phyloP scores from a whole-genome alignment of 1,140 invertebrate species.

The Drosophila kikkawai region DNA sequence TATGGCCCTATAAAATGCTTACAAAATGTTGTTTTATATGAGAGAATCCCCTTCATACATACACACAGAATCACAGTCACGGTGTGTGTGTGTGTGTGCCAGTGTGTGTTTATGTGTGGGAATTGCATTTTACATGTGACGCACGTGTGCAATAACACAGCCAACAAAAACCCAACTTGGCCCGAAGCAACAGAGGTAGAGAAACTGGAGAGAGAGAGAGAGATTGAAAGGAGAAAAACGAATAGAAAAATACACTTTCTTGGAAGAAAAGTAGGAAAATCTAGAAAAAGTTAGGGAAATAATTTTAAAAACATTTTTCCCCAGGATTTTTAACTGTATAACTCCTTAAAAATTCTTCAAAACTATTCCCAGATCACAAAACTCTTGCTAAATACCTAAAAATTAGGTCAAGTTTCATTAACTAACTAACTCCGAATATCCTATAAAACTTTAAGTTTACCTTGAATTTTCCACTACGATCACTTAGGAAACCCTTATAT shows the following conservation, averaged over 20 bases:
- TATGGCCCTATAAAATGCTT: constrained; percentile 79
- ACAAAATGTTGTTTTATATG: constrained; percentile 83
- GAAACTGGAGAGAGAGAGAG: constrained; percentile 5
- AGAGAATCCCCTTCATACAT: constrained; percentile 28
- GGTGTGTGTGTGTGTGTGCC: constrained; percentile 14
- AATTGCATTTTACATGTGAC: constrained; percentile 77
- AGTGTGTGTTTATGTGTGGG: constrained; percentile 36
- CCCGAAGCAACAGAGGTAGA: constrained; percentile 53
- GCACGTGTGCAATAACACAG: constrained; percentile 69
- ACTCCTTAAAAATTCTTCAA: neutral
- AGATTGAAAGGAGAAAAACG: constrained; percentile 1
- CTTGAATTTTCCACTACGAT: neutral
- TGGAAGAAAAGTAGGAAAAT: too few relatives aligned
- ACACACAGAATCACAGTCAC: constrained; percentile 9
- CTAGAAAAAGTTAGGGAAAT: neutral
- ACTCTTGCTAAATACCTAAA: neutral
- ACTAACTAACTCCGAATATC: too few relatives aligned
- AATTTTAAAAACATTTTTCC: neutral
- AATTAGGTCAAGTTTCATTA: neutral
- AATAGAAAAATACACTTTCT: constrained; percentile 10
- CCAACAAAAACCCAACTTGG: constrained; percentile 49
- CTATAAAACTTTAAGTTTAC: too few relatives aligned
- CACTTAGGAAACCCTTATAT: neutral
- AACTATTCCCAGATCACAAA: neutral
- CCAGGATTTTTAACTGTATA: neutral